phyloP scores from a whole-genome alignment of 35 echinoderm and acorn worm species.

The Heliocidaris tuberculata region DNA sequence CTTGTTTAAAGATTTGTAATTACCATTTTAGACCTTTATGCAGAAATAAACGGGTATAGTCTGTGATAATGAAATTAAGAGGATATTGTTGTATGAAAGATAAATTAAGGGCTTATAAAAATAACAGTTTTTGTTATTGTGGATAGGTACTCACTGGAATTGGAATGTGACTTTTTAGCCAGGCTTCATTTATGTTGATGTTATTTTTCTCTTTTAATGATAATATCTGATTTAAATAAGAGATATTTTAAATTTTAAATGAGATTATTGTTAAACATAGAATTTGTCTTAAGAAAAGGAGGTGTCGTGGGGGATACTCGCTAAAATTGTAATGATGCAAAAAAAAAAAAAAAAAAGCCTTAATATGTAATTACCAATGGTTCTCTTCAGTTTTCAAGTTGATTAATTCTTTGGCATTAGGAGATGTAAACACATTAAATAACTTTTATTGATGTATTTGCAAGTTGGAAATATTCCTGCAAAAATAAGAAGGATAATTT shows the following conservation, averaged over 20 bases:
- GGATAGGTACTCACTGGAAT: neutral
- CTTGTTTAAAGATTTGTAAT: neutral
- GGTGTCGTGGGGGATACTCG: neutral
- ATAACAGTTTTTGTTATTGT: neutral
- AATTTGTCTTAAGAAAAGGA: neutral
- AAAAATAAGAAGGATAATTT: neutral
- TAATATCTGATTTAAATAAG: neutral
- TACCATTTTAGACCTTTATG: constrained; percentile 13
- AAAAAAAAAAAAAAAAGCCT: neutral
- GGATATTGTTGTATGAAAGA: neutral
- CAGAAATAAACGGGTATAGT: constrained; percentile 39
- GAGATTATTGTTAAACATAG: neutral
- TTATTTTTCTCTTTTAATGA: neutral
- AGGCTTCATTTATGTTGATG: neutral
- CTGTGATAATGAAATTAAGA: constrained; percentile 12
- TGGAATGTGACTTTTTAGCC: neutral
- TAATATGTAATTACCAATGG: neutral
- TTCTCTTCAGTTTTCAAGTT: neutral
- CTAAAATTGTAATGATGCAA: neutral
- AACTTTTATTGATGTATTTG: neutral
- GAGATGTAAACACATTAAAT: neutral
- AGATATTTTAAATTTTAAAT: neutral
- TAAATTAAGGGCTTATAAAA: constrained; percentile 4
- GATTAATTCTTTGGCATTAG: neutral
- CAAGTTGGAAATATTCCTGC: neutral